Evolutionary conservation across 2,113 vertebrate genomes (phyloP).

Genomic region (Barbus barbus): DNA sequence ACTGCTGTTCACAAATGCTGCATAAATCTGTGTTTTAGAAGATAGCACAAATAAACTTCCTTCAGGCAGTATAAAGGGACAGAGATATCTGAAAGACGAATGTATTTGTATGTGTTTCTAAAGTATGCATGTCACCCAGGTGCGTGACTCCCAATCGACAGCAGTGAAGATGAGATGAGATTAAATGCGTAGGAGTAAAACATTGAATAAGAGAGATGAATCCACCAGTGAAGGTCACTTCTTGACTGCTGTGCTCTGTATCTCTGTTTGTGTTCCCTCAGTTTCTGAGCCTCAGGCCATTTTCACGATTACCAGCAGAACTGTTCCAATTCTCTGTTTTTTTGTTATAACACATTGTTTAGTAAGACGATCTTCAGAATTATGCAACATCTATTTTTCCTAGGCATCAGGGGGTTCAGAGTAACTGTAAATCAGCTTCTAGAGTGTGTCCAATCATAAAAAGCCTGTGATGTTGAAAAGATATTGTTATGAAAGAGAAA

Average conservation of each 20-base stretch:
- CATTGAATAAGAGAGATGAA: neutral
- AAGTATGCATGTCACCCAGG: neutral
- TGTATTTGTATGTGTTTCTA: neutral
- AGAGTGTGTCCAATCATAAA: constrained; percentile 8
- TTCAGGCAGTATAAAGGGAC: neutral
- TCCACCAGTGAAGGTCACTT: constrained; percentile 7
- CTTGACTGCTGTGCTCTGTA: neutral
- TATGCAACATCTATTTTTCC: constrained; percentile 11
- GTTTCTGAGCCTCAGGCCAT: neutral
- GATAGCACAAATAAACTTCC: neutral
- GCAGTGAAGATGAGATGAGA: neutral
- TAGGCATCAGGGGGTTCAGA: neutral
- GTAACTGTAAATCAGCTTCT: constrained; percentile 31
- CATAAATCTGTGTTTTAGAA: neutral
- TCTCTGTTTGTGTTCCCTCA: constrained; percentile 2
- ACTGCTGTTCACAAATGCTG: constrained; percentile 55
- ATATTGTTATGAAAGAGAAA: neutral
- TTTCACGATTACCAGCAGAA: neutral
- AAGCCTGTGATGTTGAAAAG: neutral
- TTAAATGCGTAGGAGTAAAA: neutral
- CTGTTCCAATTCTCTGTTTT: neutral
- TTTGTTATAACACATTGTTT: constrained; percentile 8
- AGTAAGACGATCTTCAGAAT: neutral
- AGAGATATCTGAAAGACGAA: neutral
- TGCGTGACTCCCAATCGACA: neutral